Conservation (phyloP, 2,797 vertebrate genomes). For the Lagodon rhomboides region DNA sequence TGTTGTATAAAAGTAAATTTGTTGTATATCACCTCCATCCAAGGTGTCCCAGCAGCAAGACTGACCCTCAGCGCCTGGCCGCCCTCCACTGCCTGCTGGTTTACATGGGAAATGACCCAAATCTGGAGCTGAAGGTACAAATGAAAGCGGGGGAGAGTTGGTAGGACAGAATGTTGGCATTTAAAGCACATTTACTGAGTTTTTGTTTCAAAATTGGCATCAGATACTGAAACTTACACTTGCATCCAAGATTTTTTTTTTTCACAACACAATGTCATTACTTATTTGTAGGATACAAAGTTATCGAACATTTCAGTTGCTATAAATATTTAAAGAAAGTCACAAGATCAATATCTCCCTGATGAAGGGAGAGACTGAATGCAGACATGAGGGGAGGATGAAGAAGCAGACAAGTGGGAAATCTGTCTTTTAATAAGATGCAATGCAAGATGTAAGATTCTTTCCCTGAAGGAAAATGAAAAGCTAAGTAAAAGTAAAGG, state of each 20-base stretch:
- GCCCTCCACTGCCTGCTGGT: slow-evolving; percentile 91
- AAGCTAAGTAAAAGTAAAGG: slow-evolving; percentile 4
- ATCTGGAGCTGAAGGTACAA: slow-evolving; percentile 83
- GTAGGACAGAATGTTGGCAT: slow-evolving; percentile 46
- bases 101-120: slow-evolving; percentile 83
- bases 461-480: slow-evolving; percentile 12
- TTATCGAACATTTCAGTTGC: slow-evolving; percentile 20
- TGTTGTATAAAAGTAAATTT: slow-evolving; percentile 52
- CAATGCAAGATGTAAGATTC: neutral
- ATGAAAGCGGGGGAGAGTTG: neutral
- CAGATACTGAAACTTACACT: neutral
- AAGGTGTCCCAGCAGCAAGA: slow-evolving; percentile 70
- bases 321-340: slow-evolving; percentile 3
- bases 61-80: slow-evolving; percentile 89
- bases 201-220: neutral
- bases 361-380: neutral
- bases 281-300: slow-evolving; percentile 5
- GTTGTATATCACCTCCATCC: slow-evolving; percentile 40
- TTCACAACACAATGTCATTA: neutral
- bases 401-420: slow-evolving; percentile 4
- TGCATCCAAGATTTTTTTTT: neutral
- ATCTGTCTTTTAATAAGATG: slow-evolving; percentile 3
- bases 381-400: neutral
- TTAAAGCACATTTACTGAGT: slow-evolving; percentile 29
- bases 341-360: slow-evolving; percentile 34